phyloP scores from a whole-genome alignment of 2,888 invertebrate genomes.

The Drosophila trichaetosa region DNA sequence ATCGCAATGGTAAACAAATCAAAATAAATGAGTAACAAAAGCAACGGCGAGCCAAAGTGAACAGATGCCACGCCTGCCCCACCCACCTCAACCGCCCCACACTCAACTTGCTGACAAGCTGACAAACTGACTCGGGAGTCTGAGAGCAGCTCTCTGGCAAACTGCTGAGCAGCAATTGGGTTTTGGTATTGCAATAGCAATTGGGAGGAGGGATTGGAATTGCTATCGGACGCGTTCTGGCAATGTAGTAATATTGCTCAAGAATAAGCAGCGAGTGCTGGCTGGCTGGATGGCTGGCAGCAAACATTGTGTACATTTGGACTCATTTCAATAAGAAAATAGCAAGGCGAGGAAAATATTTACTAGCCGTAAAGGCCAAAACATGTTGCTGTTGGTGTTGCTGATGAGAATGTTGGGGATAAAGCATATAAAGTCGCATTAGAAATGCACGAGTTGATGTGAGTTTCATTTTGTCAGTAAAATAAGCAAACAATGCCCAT shows the following conservation, averaged over 20 bases:
- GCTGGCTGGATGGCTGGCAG: slow-evolving; percentile 7
- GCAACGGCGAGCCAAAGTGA: slow-evolving; percentile 44
- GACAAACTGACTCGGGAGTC: slow-evolving; percentile 72
- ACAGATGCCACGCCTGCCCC: slow-evolving; percentile 5
- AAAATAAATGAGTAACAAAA: slow-evolving; percentile 81
- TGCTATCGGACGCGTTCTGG: slow-evolving; percentile 36
- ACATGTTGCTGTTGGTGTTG: slow-evolving; percentile 52
- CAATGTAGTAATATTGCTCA: slow-evolving; percentile 55
- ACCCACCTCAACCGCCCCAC: background rate
- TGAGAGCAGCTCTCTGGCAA: slow-evolving; percentile 58
- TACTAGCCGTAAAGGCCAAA: slow-evolving; percentile 52
- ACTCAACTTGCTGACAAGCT: slow-evolving; percentile 75
- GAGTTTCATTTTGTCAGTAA: slow-evolving; percentile 77
- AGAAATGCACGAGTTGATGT: slow-evolving; percentile 84
- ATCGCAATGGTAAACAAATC: slow-evolving; percentile 81
- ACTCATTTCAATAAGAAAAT: slow-evolving; percentile 78
- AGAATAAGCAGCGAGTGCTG: slow-evolving; percentile 11
- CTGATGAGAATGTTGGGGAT: slow-evolving; percentile 65
- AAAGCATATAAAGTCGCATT: slow-evolving; percentile 82
- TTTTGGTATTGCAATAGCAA: slow-evolving; percentile 44
- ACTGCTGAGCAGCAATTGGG: slow-evolving; percentile 67
- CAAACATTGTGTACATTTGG: slow-evolving; percentile 66
- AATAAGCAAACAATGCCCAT: slow-evolving; percentile 74
- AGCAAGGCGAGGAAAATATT: slow-evolving; percentile 60
- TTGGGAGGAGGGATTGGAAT: slow-evolving; percentile 33